Base-by-base conservation (phyloP, 2,113 vertebrate genomes). In the Notechis scutatus region DNA sequence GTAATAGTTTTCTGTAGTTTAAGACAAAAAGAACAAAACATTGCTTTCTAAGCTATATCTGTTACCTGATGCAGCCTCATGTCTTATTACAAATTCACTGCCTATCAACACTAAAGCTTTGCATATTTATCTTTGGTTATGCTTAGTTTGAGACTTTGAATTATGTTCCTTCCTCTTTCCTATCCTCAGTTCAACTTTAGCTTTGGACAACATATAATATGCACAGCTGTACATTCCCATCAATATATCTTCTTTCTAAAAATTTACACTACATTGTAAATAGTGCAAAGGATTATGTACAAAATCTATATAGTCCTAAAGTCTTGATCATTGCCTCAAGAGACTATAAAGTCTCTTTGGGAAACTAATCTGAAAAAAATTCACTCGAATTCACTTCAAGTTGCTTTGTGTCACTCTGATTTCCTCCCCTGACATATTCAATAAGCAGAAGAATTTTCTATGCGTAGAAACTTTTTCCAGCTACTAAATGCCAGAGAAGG, bases 1-100 rank as follows among this genome's bases (percentile, higher is more conserved):
- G 94, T 93, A 95, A 96, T 96, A 96, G 94, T 0, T 0, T 96
- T 94, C 88, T 52, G 57, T 94, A 91, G 74, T 90, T 96, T 92
- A 94, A 74, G 52, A 92, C 95, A 94, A 94, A 85, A 26, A 94
- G 50, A 20, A 91, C 56, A 92, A 94, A 93, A 88, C n/a, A 93
- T 90, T 90, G 93, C 85, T 64, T 87, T 94, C 47, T 56, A 92
- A 69, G 61, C 29, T 87, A 39, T n/a, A 0, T 85, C 5, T 92
- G 26, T 86, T 92, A 93, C 20, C 64, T 91, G 81, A 93, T 85
- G 18, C 57, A 34, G 4, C 39, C 85, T 23, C 5, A 24, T 2
- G 9, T 45, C 50, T 5, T 81, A 15, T 81, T 18, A n/a, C n/a
- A 81, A 39, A 39, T 2, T 39, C 0, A 21, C 23, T 90, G 0